Evolutionary conservation across 2,113 vertebrate species (phyloP), one percentile per base, ranked within the genome.

Genomic region (Columba livia): DNA sequence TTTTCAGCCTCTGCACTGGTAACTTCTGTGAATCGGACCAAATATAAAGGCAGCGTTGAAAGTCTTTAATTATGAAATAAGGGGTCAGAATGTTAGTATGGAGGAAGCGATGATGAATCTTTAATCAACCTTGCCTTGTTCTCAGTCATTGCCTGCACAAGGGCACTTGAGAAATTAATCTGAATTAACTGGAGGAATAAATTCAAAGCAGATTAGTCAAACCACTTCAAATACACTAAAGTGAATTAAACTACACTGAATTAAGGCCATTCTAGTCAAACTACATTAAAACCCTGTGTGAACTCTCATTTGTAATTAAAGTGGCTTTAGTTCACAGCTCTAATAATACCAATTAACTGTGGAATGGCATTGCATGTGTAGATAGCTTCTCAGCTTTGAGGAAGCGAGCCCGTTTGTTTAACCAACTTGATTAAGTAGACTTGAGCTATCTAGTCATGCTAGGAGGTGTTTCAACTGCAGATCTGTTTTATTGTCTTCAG

Each of bases 161-260:
- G 57, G 72, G 73, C 81, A 79, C 86, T 94, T 88, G 96, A 96
- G 84, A 92, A 95, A 94, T 94, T 96, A 86, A 84, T 95, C 88
- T 94, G 79, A 96, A 94, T 93, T 89, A 95, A 79, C 66, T 26
- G 58, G 58, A 92, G 77, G 57, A 92, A 81, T 93, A 92, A 89
- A 87, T 89, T 90, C 71, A 94, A 87, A 93, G 80, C 51, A 93
- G 92, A 94, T 96, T 86, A 95, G 47, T 89, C 61, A 89, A 92
- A 93, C 77, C 80, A 89, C 77, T 92, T 93, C 72, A 90, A 92
- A 77, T 86, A 40, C 66, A 81, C 90, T 96, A 90, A 96, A 96
- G 83, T 89, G 93, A 96, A 94, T 95, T 95, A 92, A 94, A 86
- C 83, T 84, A 72, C 61, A 62, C 79, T 84, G 92, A 96, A 90